Conservation (phyloP, 1,140 invertebrate genomes). For the Pristionchus pacificus region DNA sequence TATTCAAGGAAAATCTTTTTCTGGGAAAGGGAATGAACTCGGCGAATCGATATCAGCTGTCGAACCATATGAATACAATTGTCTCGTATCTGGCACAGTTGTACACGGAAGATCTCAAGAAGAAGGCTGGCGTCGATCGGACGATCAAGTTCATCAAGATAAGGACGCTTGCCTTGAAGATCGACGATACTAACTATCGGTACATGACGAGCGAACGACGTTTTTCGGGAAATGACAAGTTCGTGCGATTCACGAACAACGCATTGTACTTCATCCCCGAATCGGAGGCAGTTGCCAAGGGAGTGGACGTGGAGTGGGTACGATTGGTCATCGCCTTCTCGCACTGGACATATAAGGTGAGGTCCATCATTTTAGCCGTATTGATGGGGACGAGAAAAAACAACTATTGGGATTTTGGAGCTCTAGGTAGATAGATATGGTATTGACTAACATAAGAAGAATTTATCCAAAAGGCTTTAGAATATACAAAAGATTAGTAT, state of each 20-base stretch:
- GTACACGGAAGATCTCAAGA: conserved; percentile 19
- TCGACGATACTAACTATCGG: background rate
- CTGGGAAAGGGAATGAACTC: conserved; percentile 9
- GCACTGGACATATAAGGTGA: too few species aligned
- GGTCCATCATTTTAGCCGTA: conserved; percentile 17
- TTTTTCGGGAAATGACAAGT: conserved; percentile 8
- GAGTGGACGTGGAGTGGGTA: conserved; percentile 15
- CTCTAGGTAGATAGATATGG: too few species aligned
- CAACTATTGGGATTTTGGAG: background rate
- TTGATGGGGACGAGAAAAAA: too few species aligned
- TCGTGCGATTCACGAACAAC: conserved; percentile 32
- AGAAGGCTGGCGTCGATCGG: background rate
- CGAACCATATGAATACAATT: conserved; percentile 29
- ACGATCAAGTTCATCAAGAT: conserved; percentile 26
- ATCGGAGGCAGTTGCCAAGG: conserved; percentile 1
- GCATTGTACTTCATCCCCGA: conserved; percentile 18
- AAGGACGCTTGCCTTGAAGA: conserved; percentile 3
- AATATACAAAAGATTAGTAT: background rate
- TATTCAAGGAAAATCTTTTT: conserved; percentile 21
- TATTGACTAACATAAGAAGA: conserved; percentile 4
- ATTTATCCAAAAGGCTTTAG: background rate
- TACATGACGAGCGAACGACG: conserved; percentile 23
- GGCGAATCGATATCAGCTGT: conserved; percentile 22
- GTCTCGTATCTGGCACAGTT: conserved; percentile 20
- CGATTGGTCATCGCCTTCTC: conserved; percentile 28